phyloP scores from a whole-genome alignment of 2,113 vertebrate genomes.

The Shinisaurus crocodilurus region DNA sequence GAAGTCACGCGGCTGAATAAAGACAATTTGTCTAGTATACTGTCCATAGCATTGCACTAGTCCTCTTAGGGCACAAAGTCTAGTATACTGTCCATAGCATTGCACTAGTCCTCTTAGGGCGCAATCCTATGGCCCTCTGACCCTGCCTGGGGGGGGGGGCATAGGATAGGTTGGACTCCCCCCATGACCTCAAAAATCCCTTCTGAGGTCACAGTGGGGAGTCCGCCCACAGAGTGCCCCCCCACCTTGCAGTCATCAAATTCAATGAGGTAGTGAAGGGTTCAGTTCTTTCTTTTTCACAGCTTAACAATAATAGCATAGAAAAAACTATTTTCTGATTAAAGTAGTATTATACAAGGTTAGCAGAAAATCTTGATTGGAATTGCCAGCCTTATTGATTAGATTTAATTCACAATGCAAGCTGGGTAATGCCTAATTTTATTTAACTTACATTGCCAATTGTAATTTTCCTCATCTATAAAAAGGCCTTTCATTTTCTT shows the following conservation, averaged over 20 bases:
- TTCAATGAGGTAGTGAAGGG: conserved; percentile 39
- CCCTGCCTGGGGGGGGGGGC: too few species aligned
- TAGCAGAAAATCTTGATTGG: conserved; percentile 62
- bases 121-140: too few species aligned
- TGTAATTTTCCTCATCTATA: conserved; percentile 49
- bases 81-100: too few species aligned
- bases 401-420: conserved; percentile 45
- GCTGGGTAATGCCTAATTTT: conserved; percentile 50
- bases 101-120: too few species aligned
- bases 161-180: too few species aligned
- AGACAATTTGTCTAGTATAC: conserved; percentile 48
- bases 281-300: conserved; percentile 11
- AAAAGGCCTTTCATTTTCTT: conserved; percentile 41
- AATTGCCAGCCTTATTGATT: conserved; percentile 58
- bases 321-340: conserved; percentile 47
- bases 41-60: too few species aligned
- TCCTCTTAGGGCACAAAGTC: too few species aligned
- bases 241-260: too few species aligned
- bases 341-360: conserved; percentile 48
- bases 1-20: conserved; percentile 41
- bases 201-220: too few species aligned
- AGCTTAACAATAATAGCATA: conserved; percentile 36
- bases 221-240: too few species aligned
- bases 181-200: too few species aligned
- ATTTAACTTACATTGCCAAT: conserved; percentile 49